Conservation (phyloP, 2,113 vertebrate species). For the Leptodactylus fuscus region DNA sequence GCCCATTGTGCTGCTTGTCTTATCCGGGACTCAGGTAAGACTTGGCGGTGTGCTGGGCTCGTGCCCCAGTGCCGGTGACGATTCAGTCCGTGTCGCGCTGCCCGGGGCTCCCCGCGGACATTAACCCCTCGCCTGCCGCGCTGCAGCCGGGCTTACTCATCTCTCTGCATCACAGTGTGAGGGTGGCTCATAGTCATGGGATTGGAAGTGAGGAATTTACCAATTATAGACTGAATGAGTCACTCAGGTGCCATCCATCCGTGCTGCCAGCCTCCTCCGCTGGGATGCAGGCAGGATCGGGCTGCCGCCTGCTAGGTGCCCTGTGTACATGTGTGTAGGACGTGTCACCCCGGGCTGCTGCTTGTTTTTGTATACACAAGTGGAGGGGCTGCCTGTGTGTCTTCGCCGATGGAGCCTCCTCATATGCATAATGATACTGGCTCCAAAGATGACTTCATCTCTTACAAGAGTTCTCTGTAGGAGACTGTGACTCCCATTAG, state of each 20-base stretch:
- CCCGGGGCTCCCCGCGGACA: too few relatives aligned
- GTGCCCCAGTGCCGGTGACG: too few relatives aligned
- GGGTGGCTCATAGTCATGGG: slow-evolving; percentile 46
- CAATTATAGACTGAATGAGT: slow-evolving; percentile 54
- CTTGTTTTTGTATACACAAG: too few relatives aligned
- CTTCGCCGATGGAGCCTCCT: background rate
- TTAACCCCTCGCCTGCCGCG: background rate
- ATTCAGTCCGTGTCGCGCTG: too few relatives aligned
- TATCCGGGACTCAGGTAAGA: background rate
- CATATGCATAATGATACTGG: background rate
- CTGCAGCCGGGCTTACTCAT: slow-evolving; percentile 1
- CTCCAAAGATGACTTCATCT: slow-evolving; percentile 6
- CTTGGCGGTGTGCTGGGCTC: background rate
- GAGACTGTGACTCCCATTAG: background rate
- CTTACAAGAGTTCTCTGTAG: background rate
- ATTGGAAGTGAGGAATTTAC: slow-evolving; percentile 42
- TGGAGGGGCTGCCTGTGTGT: too few relatives aligned
- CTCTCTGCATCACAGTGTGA: slow-evolving; percentile 23
- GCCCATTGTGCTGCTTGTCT: background rate
- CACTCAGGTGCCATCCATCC: slow-evolving; percentile 29
- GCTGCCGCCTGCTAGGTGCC: too few relatives aligned
- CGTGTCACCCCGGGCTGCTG: too few relatives aligned
- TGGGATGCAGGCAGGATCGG: too few relatives aligned
- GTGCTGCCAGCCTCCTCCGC: background rate
- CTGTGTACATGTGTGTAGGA: too few relatives aligned